Conservation (phyloP, 1,140 invertebrate genomes). For the Sipha flava region DNA sequence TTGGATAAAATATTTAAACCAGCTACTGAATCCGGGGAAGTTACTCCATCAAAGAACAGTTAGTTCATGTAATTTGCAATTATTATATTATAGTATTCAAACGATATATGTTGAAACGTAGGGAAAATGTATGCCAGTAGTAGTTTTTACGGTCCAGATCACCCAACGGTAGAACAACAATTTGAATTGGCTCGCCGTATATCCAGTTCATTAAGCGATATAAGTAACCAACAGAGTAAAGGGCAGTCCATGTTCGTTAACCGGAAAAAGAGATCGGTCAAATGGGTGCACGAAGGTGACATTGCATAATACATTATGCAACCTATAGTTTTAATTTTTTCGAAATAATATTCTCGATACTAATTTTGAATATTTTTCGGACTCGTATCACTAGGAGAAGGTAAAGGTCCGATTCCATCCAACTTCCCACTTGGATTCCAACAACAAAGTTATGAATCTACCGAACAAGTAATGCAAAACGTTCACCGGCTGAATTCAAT, state of each 20-base stretch:
- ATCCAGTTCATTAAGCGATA: conserved; percentile 82
- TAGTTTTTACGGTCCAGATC: conserved; percentile 81
- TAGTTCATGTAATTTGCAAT: conserved; percentile 34
- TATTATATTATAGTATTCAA: neutral
- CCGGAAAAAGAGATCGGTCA: conserved; percentile 81
- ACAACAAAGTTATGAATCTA: neutral
- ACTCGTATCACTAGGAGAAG: neutral
- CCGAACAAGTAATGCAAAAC: conserved; percentile 12
- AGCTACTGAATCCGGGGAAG: conserved; percentile 62
- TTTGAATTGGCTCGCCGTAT: conserved; percentile 83
- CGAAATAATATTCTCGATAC: neutral
- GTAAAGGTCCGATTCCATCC: conserved; percentile 17
- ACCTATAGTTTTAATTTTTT: neutral
- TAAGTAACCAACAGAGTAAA: conserved; percentile 81
- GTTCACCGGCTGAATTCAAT: neutral
- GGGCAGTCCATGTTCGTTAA: conserved; percentile 94
- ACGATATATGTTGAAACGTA: conserved; percentile 45
- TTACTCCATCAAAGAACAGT: conserved; percentile 50
- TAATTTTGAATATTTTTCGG: neutral
- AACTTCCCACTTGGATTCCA: neutral
- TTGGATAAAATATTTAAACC: conserved; percentile 78
- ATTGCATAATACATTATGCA: neutral
- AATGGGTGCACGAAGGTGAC: conserved; percentile 84
- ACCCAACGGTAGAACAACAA: conserved; percentile 92
- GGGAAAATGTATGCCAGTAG: conserved; percentile 88